Evolutionary conservation across 2,797 vertebrate genomes (phyloP).

Genomic region (Hoplostethus mediterraneus): DNA sequence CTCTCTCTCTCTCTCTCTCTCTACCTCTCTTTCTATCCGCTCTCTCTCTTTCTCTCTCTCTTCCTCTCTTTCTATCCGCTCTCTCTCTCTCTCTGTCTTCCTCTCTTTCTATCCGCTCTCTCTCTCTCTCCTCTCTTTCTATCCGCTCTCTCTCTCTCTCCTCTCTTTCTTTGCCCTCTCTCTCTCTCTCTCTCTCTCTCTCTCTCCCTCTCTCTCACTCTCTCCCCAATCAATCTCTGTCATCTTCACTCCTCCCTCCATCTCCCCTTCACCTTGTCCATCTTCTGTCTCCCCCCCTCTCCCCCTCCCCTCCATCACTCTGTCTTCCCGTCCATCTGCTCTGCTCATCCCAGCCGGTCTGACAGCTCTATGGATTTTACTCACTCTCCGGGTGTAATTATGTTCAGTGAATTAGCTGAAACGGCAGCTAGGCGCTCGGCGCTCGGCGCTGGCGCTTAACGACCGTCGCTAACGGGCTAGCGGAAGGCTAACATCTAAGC

Average conservation of each 20-base stretch:
- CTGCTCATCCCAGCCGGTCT: slow-evolving; percentile 25
- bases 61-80: too few species aligned
- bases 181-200: slow-evolving; percentile 1
- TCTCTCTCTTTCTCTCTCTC: too few species aligned
- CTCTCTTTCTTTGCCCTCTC: neutral
- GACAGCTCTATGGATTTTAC: slow-evolving; percentile 64
- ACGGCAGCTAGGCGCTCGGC: slow-evolving; percentile 32
- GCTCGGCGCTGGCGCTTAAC: slow-evolving; percentile 19
- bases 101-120: neutral
- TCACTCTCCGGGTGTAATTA: slow-evolving; percentile 45
- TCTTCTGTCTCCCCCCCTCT: slow-evolving; percentile 21
- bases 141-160: neutral
- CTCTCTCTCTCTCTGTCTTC: neutral
- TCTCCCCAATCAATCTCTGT: slow-evolving; percentile 53
- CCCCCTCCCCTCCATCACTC: slow-evolving; percentile 42
- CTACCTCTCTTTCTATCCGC: too few species aligned
- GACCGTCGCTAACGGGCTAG: slow-evolving; percentile 35
- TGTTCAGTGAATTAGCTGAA: slow-evolving; percentile 53
- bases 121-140: neutral
- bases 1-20: neutral
- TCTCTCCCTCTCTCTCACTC: slow-evolving; percentile 11
- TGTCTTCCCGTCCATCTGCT: slow-evolving; percentile 52
- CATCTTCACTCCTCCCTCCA: slow-evolving; percentile 6
- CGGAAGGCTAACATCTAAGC: neutral
- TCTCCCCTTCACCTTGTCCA: slow-evolving; percentile 51